These are phyloP conservation scores for Glossophaga mutica DNA, from an alignment of 2,797 vertebrate species.

Conservation along the genomic window DNA sequence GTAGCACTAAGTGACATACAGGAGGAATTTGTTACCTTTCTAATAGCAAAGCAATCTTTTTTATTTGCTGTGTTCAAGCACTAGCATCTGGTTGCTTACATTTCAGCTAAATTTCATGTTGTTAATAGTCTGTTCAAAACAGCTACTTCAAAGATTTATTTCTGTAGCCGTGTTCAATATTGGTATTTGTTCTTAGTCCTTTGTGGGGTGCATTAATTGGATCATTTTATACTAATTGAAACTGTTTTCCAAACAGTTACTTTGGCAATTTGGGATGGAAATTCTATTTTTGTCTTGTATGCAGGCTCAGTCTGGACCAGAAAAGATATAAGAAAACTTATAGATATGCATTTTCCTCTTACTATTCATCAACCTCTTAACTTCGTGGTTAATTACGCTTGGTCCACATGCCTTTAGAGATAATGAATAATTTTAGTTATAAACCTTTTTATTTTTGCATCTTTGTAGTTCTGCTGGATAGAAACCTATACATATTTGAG, in stretches of 20 bases:
- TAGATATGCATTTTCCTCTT: not conserved
- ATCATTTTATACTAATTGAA: constrained; percentile 65
- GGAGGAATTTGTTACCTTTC: constrained; percentile 51
- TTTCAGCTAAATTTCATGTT: constrained; percentile 62
- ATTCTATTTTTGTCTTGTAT: constrained; percentile 38
- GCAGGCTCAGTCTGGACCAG: not conserved
- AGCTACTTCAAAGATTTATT: constrained; percentile 60
- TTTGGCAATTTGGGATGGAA: constrained; percentile 44
- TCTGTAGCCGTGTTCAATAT: not conserved
- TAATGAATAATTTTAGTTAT: not conserved
- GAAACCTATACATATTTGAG: not conserved
- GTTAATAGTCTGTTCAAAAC: constrained; percentile 55
- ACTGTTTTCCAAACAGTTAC: constrained; percentile 65
- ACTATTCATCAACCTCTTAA: not conserved
- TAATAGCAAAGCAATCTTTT: constrained; percentile 51
- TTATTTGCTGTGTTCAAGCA: constrained; percentile 60
- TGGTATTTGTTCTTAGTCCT: constrained; percentile 51
- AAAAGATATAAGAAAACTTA: not conserved
- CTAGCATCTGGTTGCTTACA: constrained; percentile 25
- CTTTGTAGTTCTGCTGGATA: not conserved
- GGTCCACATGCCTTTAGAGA: not conserved
- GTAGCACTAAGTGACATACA: constrained; percentile 3
- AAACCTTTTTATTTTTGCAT: not conserved
- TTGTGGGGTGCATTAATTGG: constrained; percentile 65
- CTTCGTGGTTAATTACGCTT: constrained; percentile 15